A percentile compares a stretch with the other conserved stretches of the same genome.
Evolutionary conservation across 2,113 vertebrate genomes (phyloP).

Genomic region (Gallinago media): DNA sequence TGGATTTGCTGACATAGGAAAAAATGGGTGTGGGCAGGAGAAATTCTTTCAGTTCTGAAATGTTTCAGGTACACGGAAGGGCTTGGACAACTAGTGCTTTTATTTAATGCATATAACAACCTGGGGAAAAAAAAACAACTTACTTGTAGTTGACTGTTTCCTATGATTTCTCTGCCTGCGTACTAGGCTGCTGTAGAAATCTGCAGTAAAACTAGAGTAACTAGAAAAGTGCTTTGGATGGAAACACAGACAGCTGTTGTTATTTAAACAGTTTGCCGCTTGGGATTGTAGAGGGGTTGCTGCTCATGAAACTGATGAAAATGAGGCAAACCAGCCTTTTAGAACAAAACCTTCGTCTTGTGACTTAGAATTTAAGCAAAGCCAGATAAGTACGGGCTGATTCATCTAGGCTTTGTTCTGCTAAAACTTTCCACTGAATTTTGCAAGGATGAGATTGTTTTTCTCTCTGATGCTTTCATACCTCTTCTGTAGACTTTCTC

Average conservation of each 20-base stretch:
- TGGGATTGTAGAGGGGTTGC: not conserved
- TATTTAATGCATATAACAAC: not conserved
- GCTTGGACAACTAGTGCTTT: not conserved
- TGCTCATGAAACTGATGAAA: not conserved
- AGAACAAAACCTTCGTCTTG: not conserved
- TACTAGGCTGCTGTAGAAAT: not conserved
- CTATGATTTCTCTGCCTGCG: not conserved
- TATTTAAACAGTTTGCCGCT: not conserved
- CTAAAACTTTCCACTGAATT: slow-evolving; percentile 23
- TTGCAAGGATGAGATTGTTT: not conserved
- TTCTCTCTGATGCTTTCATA: not conserved
- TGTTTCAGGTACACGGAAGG: not conserved
- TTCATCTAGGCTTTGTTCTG: not conserved
- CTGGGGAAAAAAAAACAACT: not conserved
- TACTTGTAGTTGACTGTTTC: not conserved
- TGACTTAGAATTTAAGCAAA: not conserved
- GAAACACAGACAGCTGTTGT: not conserved
- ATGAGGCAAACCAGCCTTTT: not conserved
- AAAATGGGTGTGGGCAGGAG: not conserved
- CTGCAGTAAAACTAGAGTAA: not conserved
- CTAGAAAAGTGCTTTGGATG: not conserved
- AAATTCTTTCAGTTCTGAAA: not conserved
- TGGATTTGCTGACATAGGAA: not conserved
- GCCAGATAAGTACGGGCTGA: not conserved
- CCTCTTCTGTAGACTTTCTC: not conserved